Percentiles rank a stretch among this genome's conserved stretches.
Evolutionary conservation across 2,797 vertebrate genomes (phyloP).

Genomic region (Anguilla obscura): DNA sequence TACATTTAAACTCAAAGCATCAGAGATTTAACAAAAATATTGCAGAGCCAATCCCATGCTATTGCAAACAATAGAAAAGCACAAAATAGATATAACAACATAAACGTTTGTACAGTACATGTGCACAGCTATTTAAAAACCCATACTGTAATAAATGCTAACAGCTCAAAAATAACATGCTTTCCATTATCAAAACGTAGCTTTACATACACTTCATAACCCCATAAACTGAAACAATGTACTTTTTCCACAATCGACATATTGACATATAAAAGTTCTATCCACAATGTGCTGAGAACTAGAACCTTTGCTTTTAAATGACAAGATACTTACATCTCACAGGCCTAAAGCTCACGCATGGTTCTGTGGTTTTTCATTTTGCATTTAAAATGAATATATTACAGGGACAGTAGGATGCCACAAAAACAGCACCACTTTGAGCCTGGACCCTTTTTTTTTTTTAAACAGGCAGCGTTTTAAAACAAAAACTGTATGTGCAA

Average conservation of each 20-base stretch:
- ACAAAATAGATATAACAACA: constrained; percentile 60
- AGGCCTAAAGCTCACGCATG: constrained; percentile 73
- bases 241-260: constrained; percentile 82
- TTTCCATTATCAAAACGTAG: constrained; percentile 84
- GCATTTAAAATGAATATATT: constrained; percentile 48
- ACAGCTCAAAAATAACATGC: constrained; percentile 80
- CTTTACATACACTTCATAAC: constrained; percentile 77
- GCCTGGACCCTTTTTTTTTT: constrained; percentile 45
- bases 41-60: constrained; percentile 69
- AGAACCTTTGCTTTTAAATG: constrained; percentile 85
- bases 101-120: constrained; percentile 65
- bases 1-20: constrained; percentile 60
- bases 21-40: constrained; percentile 51
- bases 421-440: constrained; percentile 52
- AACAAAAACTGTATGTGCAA: constrained; percentile 36
- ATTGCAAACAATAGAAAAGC: constrained; percentile 70
- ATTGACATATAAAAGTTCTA: constrained; percentile 70
- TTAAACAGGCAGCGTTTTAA: constrained; percentile 28
- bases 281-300: constrained; percentile 72
- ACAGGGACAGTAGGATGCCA: constrained; percentile 34
- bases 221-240: constrained; percentile 86
- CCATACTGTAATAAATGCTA: constrained; percentile 63
- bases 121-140: constrained; percentile 64
- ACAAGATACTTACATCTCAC: constrained; percentile 85
- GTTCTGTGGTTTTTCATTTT: constrained; percentile 52